A percentile compares a stretch with the other conserved stretches of the same genome.
These are phyloP conservation scores for Austrofundulus limnaeus DNA, from an alignment of 2,113 vertebrate species.

Conservation along the genomic window DNA sequence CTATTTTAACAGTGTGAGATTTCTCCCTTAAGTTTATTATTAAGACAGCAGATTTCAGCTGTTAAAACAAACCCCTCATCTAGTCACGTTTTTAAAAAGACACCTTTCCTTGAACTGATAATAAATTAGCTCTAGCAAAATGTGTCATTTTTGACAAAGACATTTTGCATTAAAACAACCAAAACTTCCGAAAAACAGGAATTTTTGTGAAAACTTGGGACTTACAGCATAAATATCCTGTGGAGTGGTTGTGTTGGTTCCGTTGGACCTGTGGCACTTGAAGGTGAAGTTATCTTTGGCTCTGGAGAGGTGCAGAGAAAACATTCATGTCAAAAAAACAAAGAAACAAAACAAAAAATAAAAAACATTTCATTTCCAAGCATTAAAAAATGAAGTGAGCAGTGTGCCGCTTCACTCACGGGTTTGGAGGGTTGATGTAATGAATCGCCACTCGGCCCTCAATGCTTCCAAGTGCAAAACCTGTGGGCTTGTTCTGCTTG, in stretches of 20 bases:
- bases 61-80: too few relatives aligned
- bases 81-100: too few relatives aligned
- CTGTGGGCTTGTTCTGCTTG: slow-evolving; percentile 98
- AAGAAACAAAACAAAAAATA: too few relatives aligned
- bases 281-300: slow-evolving; percentile 99
- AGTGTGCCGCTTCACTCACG: slow-evolving; percentile 81
- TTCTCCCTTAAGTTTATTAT: too few relatives aligned
- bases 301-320: slow-evolving; percentile 65
- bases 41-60: too few relatives aligned
- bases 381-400: not conserved
- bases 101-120: too few relatives aligned
- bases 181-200: not conserved
- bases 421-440: slow-evolving; percentile 97
- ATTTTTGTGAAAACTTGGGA: too few relatives aligned
- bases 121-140: too few relatives aligned
- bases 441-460: slow-evolving; percentile 98
- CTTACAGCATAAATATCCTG: slow-evolving; percentile 98
- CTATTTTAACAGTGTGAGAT: too few relatives aligned
- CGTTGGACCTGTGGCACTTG: slow-evolving; percentile 98
- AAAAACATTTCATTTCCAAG: not conserved
- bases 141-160: too few relatives aligned
- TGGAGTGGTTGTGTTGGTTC: slow-evolving; percentile 95
- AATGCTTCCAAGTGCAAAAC: slow-evolving; percentile 97
- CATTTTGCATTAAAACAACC: too few relatives aligned
- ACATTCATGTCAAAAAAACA: slow-evolving; percentile 2